Conservation (phyloP, 2,888 invertebrate species). For the Dorcus parallelipipedus region DNA sequence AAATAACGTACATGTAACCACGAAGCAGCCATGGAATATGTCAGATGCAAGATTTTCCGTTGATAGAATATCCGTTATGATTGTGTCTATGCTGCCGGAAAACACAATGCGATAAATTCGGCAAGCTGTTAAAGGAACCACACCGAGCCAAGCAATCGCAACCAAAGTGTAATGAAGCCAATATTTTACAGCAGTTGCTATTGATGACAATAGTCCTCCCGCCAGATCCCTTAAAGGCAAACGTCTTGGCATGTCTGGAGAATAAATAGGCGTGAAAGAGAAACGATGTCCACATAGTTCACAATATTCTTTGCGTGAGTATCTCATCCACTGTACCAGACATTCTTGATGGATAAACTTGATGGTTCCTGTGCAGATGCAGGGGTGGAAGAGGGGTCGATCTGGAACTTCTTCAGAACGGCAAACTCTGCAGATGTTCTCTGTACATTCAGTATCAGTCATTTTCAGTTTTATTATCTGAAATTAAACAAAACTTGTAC, state of each 20-base stretch:
- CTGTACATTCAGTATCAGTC: constrained; percentile 40
- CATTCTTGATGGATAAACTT: constrained; percentile 99
- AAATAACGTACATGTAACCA: constrained; percentile 92
- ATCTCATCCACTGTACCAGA: constrained; percentile 97
- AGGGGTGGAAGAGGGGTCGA: constrained; percentile 94
- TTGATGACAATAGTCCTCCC: constrained; percentile 83
- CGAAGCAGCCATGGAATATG: constrained; percentile 94
- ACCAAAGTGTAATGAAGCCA: constrained; percentile 98
- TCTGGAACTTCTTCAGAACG: constrained; percentile 91
- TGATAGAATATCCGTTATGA: constrained; percentile 90
- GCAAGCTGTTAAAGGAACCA: constrained; percentile 95
- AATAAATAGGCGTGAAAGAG: constrained; percentile 98
- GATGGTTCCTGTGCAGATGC: constrained; percentile 98
- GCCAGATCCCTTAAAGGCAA: constrained; percentile 90
- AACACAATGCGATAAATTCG: constrained; percentile 92
- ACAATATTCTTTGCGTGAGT: constrained; percentile 97
- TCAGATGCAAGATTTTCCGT: constrained; percentile 91
- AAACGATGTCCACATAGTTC: constrained; percentile 97
- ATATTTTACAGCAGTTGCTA: constrained; percentile 89
- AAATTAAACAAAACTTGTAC: neutral
- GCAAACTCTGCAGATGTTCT: constrained; percentile 97
- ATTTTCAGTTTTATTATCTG: constrained; percentile 1
- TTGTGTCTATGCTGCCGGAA: constrained; percentile 83
- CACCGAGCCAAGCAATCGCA: constrained; percentile 94
- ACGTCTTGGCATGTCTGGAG: constrained; percentile 99